phyloP scores from a whole-genome alignment of 2,888 invertebrate genomes.

The Aphodius granarius region DNA sequence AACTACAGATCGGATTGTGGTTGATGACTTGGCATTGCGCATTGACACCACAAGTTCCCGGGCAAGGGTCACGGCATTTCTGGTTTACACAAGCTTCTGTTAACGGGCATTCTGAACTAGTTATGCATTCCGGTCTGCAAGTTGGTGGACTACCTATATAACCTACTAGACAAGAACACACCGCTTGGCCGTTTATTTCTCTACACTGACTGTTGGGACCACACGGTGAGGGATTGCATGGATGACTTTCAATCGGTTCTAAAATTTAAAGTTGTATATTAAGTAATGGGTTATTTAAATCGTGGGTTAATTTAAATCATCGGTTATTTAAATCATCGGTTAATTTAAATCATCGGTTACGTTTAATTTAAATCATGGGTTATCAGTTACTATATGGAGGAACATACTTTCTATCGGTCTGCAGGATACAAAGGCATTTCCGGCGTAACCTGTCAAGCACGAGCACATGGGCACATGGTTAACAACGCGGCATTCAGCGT shows the following conservation, averaged over 20 bases:
- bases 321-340: too few relatives aligned
- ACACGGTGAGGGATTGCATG: slow-evolving; percentile 46
- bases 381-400: neutral
- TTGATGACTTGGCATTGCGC: slow-evolving; percentile 53
- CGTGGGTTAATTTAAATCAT: too few relatives aligned
- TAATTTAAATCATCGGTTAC: too few relatives aligned
- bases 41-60: slow-evolving; percentile 52
- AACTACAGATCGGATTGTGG: slow-evolving; percentile 55
- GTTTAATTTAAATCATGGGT: neutral
- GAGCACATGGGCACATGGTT: slow-evolving; percentile 70
- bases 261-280: slow-evolving; percentile 7
- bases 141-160: slow-evolving; percentile 53
- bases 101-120: slow-evolving; percentile 51
- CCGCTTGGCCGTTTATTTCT: slow-evolving; percentile 49
- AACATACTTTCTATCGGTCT: slow-evolving; percentile 52
- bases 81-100: slow-evolving; percentile 50
- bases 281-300: neutral
- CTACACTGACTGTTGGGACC: slow-evolving; percentile 45
- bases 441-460: slow-evolving; percentile 65
- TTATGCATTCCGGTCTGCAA: slow-evolving; percentile 54
- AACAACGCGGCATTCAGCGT: slow-evolving; percentile 57
- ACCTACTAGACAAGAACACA: slow-evolving; percentile 48
- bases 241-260: slow-evolving; percentile 43
- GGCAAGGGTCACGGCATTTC: slow-evolving; percentile 53
- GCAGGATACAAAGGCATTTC: slow-evolving; percentile 73